These are phyloP conservation scores for Pygoscelis adeliae DNA, from an alignment of 2,113 vertebrate species.

Conservation along the genomic window DNA sequence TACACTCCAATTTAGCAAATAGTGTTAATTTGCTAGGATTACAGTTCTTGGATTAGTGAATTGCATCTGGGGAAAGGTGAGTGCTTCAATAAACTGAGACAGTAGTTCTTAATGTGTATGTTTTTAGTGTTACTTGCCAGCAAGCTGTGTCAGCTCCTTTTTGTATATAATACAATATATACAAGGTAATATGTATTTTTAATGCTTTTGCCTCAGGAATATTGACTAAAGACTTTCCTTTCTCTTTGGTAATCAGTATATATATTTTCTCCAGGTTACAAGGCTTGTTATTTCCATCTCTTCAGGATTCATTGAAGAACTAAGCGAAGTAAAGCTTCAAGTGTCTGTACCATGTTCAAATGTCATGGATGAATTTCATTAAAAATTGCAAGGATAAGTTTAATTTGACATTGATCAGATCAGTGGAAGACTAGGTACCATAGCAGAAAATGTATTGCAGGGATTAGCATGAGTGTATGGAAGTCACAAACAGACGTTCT, in stretches of 20 bases:
- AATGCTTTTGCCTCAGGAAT: background rate
- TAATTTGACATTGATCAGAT: background rate
- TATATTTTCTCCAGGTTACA: background rate
- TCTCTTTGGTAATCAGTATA: background rate
- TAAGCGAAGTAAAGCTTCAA: background rate
- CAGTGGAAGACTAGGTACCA: background rate
- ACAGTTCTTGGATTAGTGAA: background rate
- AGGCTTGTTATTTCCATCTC: background rate
- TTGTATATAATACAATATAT: background rate
- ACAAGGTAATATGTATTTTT: background rate
- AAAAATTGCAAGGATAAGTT: background rate
- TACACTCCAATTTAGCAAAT: background rate
- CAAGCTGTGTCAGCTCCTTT: background rate
- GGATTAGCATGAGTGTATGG: background rate
- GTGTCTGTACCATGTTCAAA: background rate
- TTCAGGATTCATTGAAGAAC: slow-evolving; percentile 28
- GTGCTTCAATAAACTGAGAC: background rate
- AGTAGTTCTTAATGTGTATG: background rate
- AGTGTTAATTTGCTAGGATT: background rate
- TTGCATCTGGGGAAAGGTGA: background rate
- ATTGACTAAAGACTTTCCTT: background rate
- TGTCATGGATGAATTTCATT: background rate
- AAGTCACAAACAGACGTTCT: background rate
- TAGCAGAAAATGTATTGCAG: background rate
- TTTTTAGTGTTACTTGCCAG: slow-evolving; percentile 1